Percentiles rank a stretch among this genome's conserved stretches.
Evolutionary conservation across 2,888 invertebrate genomes (phyloP).

Genomic region (Agrochola lychnidis): DNA sequence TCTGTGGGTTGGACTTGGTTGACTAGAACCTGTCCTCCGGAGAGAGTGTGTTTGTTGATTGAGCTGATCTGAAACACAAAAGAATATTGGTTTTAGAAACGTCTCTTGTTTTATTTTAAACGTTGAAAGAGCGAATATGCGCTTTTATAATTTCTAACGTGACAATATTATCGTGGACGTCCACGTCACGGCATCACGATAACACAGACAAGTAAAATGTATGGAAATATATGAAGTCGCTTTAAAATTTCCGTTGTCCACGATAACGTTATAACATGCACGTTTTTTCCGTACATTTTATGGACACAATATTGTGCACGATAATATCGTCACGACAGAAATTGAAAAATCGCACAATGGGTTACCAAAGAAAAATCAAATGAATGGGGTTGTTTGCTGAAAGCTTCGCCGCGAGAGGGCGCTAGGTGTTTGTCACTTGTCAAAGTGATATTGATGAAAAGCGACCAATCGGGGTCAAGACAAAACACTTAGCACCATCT

Average conservation of each 20-base stretch:
- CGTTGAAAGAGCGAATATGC: too few relatives aligned
- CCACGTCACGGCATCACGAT: too few relatives aligned
- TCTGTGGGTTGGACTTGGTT: conserved; percentile 70
- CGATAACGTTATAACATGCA: too few relatives aligned
- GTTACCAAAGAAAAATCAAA: not conserved
- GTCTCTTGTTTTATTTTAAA: too few relatives aligned
- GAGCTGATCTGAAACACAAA: conserved; percentile 77
- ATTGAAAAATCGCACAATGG: not conserved
- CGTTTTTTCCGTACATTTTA: too few relatives aligned
- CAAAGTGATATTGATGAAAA: not conserved
- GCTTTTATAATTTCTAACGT: too few relatives aligned
- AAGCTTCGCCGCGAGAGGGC: not conserved
- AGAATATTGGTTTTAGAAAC: not conserved
- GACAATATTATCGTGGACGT: too few relatives aligned
- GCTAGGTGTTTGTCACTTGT: not conserved
- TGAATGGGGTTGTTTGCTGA: not conserved
- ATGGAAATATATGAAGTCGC: too few relatives aligned
- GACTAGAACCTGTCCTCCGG: conserved; percentile 82
- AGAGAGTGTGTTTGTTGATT: conserved; percentile 79
- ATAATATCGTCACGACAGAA: not conserved
- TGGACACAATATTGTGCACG: too few relatives aligned
- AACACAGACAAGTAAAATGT: too few relatives aligned
- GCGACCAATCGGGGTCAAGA: not conserved
- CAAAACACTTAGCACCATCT: not conserved
- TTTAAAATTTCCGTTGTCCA: too few relatives aligned